Base-by-base conservation (phyloP, 2,888 invertebrate species). In the Eledona agricola region DNA sequence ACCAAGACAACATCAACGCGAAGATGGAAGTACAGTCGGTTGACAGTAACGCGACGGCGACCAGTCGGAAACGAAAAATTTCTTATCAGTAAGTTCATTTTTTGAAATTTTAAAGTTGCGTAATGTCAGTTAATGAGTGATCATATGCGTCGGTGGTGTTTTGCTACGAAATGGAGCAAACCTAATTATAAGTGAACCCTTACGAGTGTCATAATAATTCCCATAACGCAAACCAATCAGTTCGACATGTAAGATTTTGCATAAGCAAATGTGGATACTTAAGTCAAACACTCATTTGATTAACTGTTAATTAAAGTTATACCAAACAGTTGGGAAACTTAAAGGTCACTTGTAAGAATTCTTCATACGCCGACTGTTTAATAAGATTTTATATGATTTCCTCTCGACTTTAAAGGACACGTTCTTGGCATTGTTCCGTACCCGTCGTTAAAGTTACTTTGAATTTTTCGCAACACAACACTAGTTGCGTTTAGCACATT, bases 11-110 rank as follows among this genome's bases (percentile, higher is more conserved):
- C 47, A 52, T 57, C 29, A 64, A 64, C 7, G 63, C 64, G 11
- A 63, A 61, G 20, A 62, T 72, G 65, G 74, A 75, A 13, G 52
- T 68, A 26, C 72, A 71, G 40, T 64, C 65, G 12, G 69, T 69
- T 28, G 74, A 75, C 43, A 73, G 69, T 46, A 72, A 67, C 45
- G 63, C 55, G 20, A 51, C 53, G 25, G 40, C 64, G 22, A 53
- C 58, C n/a, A 62, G 74, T 1, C 76, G 78, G 57, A 82, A 80
- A 64, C 70, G 81, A 50, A 81, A 81, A 71, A 70, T 77, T 22
- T 79, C 40, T 26, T 47, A 28, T 10, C 34, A 53, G 47, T 53
- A 25, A 50, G 50, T 50, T 1, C n/a, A 13, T 19, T 23, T 25
- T 11, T 34, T 26, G n/a, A n/a, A n/a, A n/a, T n/a, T n/a, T n/a